Percentiles rank a stretch among this genome's conserved stretches.
These are phyloP conservation scores for Tangachromis dhanisi DNA, from an alignment of 2,113 vertebrate genomes.

Conservation along the genomic window DNA sequence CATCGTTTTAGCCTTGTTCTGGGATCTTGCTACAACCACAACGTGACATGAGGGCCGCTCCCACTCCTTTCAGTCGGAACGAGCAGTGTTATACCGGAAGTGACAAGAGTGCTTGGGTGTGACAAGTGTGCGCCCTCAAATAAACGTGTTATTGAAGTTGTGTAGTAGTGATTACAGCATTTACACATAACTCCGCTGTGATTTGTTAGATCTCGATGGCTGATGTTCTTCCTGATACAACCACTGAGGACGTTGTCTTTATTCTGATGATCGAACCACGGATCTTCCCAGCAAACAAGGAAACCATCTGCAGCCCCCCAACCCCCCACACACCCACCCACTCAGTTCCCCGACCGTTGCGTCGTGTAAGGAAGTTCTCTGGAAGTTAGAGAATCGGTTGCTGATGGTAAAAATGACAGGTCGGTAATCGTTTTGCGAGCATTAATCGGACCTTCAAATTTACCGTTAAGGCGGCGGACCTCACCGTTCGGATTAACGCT, in stretches of 20 bases:
- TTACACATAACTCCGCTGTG: not conserved
- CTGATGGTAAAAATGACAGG: not conserved
- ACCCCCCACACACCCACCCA: not conserved
- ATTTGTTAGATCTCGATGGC: not conserved
- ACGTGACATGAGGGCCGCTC: constrained; percentile 2
- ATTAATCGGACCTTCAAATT: not conserved
- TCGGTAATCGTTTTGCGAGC: not conserved
- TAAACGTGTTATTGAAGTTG: not conserved
- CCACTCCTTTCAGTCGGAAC: not conserved
- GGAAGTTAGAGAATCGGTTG: not conserved
- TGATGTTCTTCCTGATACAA: not conserved
- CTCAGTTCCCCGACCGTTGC: not conserved
- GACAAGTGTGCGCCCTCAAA: not conserved
- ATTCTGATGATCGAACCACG: not conserved
- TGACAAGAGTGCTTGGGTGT: not conserved
- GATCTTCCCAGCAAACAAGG: not conserved
- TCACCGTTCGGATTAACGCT: not conserved
- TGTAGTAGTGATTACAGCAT: not conserved
- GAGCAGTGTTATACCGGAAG: not conserved
- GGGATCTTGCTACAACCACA: not conserved
- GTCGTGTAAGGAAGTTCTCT: not conserved
- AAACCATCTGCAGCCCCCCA: not conserved
- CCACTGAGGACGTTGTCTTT: not conserved
- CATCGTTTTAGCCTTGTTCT: not conserved
- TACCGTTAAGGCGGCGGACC: not conserved